These are phyloP conservation scores for Ostrea denselamellosa DNA, from an alignment of 1,140 invertebrate species.

Conservation along the genomic window DNA sequence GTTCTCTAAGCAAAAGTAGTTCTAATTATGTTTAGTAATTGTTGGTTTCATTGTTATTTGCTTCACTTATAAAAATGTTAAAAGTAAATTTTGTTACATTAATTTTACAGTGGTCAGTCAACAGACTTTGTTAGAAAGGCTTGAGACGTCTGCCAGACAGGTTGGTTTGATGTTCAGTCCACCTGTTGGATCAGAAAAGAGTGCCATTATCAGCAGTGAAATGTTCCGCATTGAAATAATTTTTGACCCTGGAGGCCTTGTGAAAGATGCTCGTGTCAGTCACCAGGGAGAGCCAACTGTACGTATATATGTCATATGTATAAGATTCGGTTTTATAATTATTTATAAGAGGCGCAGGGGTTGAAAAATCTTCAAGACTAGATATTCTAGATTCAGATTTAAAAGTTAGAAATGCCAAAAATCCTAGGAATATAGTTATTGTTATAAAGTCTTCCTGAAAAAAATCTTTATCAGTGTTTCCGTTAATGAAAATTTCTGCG, in stretches of 20 bases:
- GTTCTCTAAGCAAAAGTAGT: too few species aligned
- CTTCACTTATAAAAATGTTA: not conserved
- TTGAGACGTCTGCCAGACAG: constrained; percentile 93
- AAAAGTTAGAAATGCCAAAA: too few species aligned
- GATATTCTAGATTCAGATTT: too few species aligned
- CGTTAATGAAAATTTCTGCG: too few species aligned
- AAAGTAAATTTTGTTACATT: not conserved
- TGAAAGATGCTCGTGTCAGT: constrained; percentile 95
- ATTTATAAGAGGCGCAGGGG: too few species aligned
- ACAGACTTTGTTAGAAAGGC: constrained; percentile 93
- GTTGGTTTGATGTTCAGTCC: constrained; percentile 90
- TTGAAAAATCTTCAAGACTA: too few species aligned
- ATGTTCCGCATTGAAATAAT: constrained; percentile 98
- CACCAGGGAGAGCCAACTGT: constrained; percentile 87
- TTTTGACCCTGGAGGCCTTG: constrained; percentile 88
- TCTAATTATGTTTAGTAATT: not conserved
- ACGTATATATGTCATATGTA: constrained; percentile 26
- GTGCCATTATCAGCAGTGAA: constrained; percentile 95
- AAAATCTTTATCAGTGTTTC: too few species aligned
- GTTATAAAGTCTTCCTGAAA: too few species aligned
- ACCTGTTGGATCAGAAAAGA: constrained; percentile 81
- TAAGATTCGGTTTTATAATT: too few species aligned
- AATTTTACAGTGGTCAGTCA: constrained; percentile 86
- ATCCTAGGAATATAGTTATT: too few species aligned
- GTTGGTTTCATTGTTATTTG: not conserved